Base-by-base conservation (phyloP, 2,113 vertebrate genomes). In the Nymphicus hollandicus region DNA sequence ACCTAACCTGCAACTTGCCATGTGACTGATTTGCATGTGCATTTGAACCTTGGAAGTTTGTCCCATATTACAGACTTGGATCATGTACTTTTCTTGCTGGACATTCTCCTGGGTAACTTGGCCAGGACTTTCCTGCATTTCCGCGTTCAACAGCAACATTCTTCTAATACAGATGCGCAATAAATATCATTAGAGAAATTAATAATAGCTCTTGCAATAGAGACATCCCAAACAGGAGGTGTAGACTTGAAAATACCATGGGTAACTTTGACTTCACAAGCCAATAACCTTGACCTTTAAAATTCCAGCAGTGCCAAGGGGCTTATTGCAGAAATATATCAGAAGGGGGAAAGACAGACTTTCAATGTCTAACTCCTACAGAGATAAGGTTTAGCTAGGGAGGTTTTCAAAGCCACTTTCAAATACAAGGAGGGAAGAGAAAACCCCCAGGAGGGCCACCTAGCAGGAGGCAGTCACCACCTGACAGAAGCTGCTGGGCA, bases 231-330 rank as follows among this genome's bases (percentile, higher is more conserved):
- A 88, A 61, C 7, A 93, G 28, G 64, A 66, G 17, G 16, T 25
- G 35, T 5, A 63, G 37, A 66, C 28, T 72, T 80, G 81, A 49
- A 77, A 87, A 44, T 29, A 72, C 31, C 29, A n/a, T 0, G 2
- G 46, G 7, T 37, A 82, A 65, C n/a, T 90, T 17, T 47, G 43
- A 52, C 49, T 85, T 93, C 66, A 70, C 41, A 91, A 91, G 58
- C 46, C 63, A 80, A 3, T 17, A 89, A 65, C 89, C 89, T 89
- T 95, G 96, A 94, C 82, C 85, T 64, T 50, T 25, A 82, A 95
- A 92, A 96, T 96, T 89, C 91, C 89, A 88, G 10, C 50, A 66
- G 68, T 1, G 1, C 27, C 8, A 73, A 88, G 60, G 35, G 43
- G 46, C 55, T 94, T 50, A 89, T 0, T 76, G 87, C 52, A 94